phyloP scores from a whole-genome alignment of 2,888 invertebrate species.

The Erebia epiphron region DNA sequence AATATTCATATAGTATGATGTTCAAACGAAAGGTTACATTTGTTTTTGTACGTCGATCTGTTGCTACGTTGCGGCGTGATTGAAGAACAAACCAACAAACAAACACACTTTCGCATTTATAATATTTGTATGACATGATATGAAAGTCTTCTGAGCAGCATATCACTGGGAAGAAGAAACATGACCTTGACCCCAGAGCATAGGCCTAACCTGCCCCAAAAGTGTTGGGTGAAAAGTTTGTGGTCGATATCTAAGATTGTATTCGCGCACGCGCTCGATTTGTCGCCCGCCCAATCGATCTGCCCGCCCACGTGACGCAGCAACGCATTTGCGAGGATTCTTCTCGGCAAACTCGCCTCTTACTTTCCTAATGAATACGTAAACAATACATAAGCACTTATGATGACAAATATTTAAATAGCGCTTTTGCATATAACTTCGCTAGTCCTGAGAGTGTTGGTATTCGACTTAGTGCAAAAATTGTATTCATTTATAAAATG shows the following conservation, averaged over 20 bases:
- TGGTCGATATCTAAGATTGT: conserved; percentile 73
- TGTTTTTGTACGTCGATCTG: no score
- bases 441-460: background rate
- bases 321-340: conserved; percentile 80
- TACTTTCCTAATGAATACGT: conserved; percentile 32
- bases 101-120: no score
- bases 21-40: background rate
- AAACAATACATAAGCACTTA: conserved; percentile 26
- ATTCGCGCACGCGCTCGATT: conserved; percentile 72
- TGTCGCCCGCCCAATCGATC: conserved; percentile 70
- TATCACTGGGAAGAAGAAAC: conserved; percentile 61
- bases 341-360: conserved; percentile 61
- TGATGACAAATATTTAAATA: conserved; percentile 15
- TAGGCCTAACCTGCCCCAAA: conserved; percentile 84
- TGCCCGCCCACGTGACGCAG: conserved; percentile 76
- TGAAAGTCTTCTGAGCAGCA: conserved; percentile 36
- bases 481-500: no score
- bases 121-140: no score
- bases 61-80: no score
- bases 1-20: background rate
- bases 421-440: conserved; percentile 12
- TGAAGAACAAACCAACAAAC: no score
- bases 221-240: conserved; percentile 72
- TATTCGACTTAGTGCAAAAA: background rate
- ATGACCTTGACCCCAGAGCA: conserved; percentile 81